Base-by-base conservation (phyloP, 2,888 invertebrate genomes). In the Poecilus cupreus region DNA sequence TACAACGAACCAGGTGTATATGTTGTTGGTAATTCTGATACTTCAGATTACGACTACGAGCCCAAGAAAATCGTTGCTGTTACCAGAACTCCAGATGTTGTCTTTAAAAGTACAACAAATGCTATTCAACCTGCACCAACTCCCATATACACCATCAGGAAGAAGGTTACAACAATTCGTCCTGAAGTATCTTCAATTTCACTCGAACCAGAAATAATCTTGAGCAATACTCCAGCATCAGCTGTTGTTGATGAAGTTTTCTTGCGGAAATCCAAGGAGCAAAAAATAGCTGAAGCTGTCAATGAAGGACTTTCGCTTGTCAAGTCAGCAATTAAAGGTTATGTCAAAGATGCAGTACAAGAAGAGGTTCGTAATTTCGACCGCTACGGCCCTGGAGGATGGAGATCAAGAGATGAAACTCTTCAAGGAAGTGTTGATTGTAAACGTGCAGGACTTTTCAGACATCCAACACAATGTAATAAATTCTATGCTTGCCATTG, bases 401-500 rank as follows among this genome's bases (percentile, higher is more conserved):
- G 90, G 88, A 90, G 93, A 83, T 90, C 91, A 83, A 88, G 91
- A 82, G 91, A 92, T 68, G 92, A 93, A 85, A 92, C 91, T 1
- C 87, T 93, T 10, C 92, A 92, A 87, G 92, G 92, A n/a, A 90
- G 91, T 0, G 90, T 92, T 5, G 92, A 92, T 84, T 93, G 93
- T 85, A 90, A 93, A 87, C 89, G 93, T 86, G 92, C 92, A 39
- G 93, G 93, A 84, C 88, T 91, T 83, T 93, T 90, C 91, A 91
- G 91, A 90, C 95, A 96, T 87, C 96, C 95, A 0, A 93, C 93
- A 83, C 93, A 94, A 85, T 96, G 95, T 86, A 95, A 95, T 87
- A 95, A 95, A 87, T 96, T 96, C 90, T 96, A 95, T 87, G 93
- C 94, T 37, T 96, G 95, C 87, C 92, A 94, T 88, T 96, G 94